These are phyloP conservation scores for Lepidocyrtoides sp. DNA, from an alignment of 2,888 invertebrate genomes.

Conservation along the genomic window DNA sequence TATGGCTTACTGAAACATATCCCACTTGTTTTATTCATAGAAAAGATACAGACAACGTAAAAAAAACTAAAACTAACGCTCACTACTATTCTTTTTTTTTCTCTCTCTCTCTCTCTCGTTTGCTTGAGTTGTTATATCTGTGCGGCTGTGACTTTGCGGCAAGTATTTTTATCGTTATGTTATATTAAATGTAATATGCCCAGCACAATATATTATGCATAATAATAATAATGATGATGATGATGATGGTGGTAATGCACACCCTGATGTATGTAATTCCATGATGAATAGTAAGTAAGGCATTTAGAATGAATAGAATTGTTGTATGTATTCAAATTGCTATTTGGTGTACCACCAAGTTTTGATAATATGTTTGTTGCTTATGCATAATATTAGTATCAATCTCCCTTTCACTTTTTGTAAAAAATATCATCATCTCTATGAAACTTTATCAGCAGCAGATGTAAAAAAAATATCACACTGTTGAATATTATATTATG, in stretches of 20 bases:
- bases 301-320: slow-evolving; percentile 45
- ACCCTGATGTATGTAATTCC: slow-evolving; percentile 20
- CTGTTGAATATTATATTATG: background rate
- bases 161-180: slow-evolving; percentile 11
- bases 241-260: slow-evolving; percentile 47
- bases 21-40: slow-evolving; percentile 53
- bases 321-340: slow-evolving; percentile 45
- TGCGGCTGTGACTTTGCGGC: slow-evolving; percentile 29
- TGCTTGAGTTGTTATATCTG: background rate
- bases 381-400: slow-evolving; percentile 45
- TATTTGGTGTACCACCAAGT: slow-evolving; percentile 41
- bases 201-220: slow-evolving; percentile 37
- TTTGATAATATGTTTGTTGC: slow-evolving; percentile 23
- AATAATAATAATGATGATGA: slow-evolving; percentile 37
- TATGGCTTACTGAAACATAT: slow-evolving; percentile 79
- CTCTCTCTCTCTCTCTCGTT: too few species aligned
- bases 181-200: slow-evolving; percentile 38
- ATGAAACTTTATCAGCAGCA: background rate
- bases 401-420: slow-evolving; percentile 39
- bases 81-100: background rate
- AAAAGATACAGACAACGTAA: background rate
- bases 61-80: background rate
- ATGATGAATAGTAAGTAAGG: background rate
- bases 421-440: slow-evolving; percentile 1
- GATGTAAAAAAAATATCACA: background rate